phyloP scores from a whole-genome alignment of 2,797 vertebrate genomes.

The Stomatorhinus walkeri region DNA sequence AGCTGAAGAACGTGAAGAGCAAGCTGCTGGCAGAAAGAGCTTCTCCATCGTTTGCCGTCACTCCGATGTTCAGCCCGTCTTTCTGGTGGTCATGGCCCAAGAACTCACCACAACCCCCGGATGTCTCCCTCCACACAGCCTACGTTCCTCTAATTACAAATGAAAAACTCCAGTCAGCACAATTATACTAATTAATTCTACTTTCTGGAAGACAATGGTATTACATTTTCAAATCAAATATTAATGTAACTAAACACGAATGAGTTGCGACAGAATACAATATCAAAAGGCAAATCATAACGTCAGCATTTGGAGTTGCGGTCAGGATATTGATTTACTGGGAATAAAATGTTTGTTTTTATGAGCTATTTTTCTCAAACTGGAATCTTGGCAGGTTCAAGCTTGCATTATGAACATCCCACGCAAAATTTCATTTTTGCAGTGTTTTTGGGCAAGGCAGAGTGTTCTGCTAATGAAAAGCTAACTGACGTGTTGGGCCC shows the following conservation, averaged over 20 bases:
- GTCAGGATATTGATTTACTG: background rate
- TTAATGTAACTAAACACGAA: slow-evolving; percentile 8
- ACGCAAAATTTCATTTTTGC: background rate
- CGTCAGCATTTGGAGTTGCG: background rate
- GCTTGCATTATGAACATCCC: slow-evolving; percentile 5
- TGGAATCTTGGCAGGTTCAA: background rate
- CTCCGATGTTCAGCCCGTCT: background rate
- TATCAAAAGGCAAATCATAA: background rate
- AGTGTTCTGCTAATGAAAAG: slow-evolving; percentile 5
- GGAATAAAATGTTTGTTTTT: background rate
- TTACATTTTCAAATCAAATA: slow-evolving; percentile 14
- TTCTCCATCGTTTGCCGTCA: background rate
- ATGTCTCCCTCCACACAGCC: background rate
- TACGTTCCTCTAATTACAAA: background rate
- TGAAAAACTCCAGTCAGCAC: background rate
- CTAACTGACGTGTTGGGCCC: background rate
- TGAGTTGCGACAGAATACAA: background rate
- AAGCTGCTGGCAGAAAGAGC: background rate
- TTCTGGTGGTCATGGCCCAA: background rate
- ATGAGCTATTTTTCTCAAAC: background rate
- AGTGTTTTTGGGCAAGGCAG: background rate
- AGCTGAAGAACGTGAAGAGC: background rate
- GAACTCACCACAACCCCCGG: background rate
- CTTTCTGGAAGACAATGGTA: background rate
- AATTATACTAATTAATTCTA: background rate